These are phyloP conservation scores for Zaprionus inermis DNA, from an alignment of 1,140 invertebrate species.

Conservation along the genomic window DNA sequence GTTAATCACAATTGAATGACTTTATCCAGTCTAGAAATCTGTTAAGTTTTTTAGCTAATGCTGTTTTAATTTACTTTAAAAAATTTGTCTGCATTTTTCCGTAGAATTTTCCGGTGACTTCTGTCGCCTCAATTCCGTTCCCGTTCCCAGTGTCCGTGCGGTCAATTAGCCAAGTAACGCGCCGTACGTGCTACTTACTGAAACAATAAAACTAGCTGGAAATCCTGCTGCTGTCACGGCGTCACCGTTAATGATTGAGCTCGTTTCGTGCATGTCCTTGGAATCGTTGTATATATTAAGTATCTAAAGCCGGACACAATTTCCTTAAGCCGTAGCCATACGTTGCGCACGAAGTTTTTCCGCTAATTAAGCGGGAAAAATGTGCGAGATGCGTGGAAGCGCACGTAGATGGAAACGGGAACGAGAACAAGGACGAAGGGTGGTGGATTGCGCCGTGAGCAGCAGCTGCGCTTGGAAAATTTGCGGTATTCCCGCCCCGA, in stretches of 20 bases:
- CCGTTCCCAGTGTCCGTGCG: neutral
- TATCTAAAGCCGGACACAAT: neutral
- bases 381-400: slow-evolving; percentile 57
- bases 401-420: slow-evolving; percentile 52
- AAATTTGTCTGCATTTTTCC: neutral
- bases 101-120: slow-evolving; percentile 34
- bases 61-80: slow-evolving; percentile 17
- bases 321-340: slow-evolving; percentile 25
- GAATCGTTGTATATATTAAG: neutral
- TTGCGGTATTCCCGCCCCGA: slow-evolving; percentile 80
- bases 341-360: slow-evolving; percentile 66
- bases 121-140: slow-evolving; percentile 14
- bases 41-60: neutral
- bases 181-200: slow-evolving; percentile 31
- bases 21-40: neutral
- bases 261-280: slow-evolving; percentile 24
- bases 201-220: slow-evolving; percentile 24
- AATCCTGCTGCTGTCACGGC: slow-evolving; percentile 21
- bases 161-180: slow-evolving; percentile 39
- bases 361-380: slow-evolving; percentile 65
- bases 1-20: neutral
- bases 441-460: slow-evolving; percentile 10
- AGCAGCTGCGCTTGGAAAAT: slow-evolving; percentile 63
- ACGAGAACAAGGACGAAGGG: neutral
- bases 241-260: slow-evolving; percentile 36